Evolutionary conservation across 2,113 vertebrate genomes (phyloP), one percentile per base, ranked within the genome.

Genomic region (Spea multiplicata): DNA sequence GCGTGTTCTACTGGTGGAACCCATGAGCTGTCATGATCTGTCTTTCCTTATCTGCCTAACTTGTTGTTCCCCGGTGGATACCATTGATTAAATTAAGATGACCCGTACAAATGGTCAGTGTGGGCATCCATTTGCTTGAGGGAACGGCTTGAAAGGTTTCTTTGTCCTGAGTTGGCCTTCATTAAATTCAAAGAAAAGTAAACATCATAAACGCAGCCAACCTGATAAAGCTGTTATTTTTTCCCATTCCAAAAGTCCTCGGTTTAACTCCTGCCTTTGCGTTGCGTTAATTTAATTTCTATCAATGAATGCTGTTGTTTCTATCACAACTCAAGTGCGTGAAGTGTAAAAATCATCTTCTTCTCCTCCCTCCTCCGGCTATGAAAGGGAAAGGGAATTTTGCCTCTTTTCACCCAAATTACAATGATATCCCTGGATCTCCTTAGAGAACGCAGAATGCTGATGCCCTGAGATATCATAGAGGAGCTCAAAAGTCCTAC

Each of bases 71-170:
- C 68, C 66, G 53, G 71, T 17, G 13, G 3, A 45, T 50, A 16
- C 66, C 64, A 80, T 74, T 80, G 78, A 80, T 80, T 74, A 49
- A 61, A 74, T 74, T 80, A 65, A 44, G 66, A 61, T 44, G 64
- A 46, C 64, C 64, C n/a, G 30, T 68, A 46, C 78, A 80, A 67
- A 74, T 80, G 78, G 78, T 80, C 52, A 61, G 6, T 44, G 46
- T 1, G 12, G 16, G 5, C 30, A 52, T 59, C 70, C 70, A 73
- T 73, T 79, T 79, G 77, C 67, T 73, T 66, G 45, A 44, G n/a
- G 7, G 65, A 59, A 52, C 7, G 3, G 47, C 16, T 45, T 46
- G 16, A 72, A 73, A 73, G 62, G 62, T n/a, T 4, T 72, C 50
- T 73, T 73, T 78, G 57, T 72, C 30, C 47, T 45, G 49, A 45